Conservation (phyloP, 2,113 vertebrate species). For the Sapayoa aenigma region DNA sequence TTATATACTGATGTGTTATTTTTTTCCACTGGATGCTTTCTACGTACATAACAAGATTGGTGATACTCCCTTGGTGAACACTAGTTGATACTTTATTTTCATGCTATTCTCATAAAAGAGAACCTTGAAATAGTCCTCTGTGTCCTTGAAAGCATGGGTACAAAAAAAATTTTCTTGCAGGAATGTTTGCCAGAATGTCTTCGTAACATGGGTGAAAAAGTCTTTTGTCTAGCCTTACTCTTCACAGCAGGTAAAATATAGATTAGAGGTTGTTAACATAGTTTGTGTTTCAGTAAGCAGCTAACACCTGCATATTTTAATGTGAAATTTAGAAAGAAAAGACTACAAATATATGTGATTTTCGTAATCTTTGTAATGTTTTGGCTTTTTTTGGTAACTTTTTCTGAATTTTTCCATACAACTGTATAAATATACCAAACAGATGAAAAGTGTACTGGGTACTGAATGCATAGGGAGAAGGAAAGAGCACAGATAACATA, state of each 20-base stretch:
- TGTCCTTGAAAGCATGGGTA: background rate
- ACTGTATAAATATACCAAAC: background rate
- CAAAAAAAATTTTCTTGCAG: background rate
- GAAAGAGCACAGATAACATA: background rate
- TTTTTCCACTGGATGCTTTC: background rate
- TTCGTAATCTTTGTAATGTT: background rate
- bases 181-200: background rate
- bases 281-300: background rate
- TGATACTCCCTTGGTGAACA: background rate
- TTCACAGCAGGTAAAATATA: background rate
- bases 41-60: background rate
- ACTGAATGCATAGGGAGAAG: background rate
- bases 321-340: background rate
- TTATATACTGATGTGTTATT: background rate
- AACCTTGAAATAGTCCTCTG: background rate
- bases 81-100: constrained; percentile 13
- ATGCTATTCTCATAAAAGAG: background rate
- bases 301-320: background rate
- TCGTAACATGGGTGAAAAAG: background rate
- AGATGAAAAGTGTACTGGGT: background rate
- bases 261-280: background rate
- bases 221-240: background rate
- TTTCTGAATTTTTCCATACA: background rate
- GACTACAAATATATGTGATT: background rate
- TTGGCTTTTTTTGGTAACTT: background rate